Conservation (phyloP, 2,888 invertebrate genomes). For the Mechanitis mazaeus region DNA sequence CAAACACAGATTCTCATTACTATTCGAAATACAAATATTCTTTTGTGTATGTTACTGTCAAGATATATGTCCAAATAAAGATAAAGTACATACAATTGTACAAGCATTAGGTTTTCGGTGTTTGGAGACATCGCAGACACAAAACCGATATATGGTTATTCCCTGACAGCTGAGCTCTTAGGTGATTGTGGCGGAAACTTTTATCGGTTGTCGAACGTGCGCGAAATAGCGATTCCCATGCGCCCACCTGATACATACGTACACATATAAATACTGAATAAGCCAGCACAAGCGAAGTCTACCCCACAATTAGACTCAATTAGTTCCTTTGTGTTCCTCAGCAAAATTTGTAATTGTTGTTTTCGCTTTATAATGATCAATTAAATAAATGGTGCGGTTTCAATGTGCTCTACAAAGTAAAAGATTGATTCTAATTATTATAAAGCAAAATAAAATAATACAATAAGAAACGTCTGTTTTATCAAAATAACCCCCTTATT, state of each 20-base stretch:
- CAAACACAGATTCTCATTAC: background rate
- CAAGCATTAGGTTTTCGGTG: slow-evolving; percentile 30
- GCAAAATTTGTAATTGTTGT: background rate
- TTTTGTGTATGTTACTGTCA: slow-evolving; percentile 2
- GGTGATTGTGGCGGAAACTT: slow-evolving; percentile 77
- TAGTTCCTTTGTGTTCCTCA: slow-evolving; percentile 3
- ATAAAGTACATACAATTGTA: slow-evolving; percentile 5
- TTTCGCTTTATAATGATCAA: background rate
- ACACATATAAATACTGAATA: background rate
- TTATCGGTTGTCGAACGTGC: slow-evolving; percentile 77
- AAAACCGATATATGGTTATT: slow-evolving; percentile 75
- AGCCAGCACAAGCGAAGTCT: slow-evolving; percentile 4
- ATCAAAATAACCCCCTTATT: too few species aligned
- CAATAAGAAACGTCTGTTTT: too few species aligned
- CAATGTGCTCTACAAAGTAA: background rate
- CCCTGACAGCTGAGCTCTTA: slow-evolving; percentile 77
- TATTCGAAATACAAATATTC: background rate
- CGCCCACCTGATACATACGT: slow-evolving; percentile 53
- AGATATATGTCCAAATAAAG: slow-evolving; percentile 6
- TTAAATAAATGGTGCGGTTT: slow-evolving; percentile 3
- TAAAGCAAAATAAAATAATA: background rate
- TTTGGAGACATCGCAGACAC: slow-evolving; percentile 56
- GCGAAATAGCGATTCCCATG: slow-evolving; percentile 71
- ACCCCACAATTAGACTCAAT: slow-evolving; percentile 3
- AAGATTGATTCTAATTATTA: background rate